Evolutionary conservation across 1,140 invertebrate genomes (phyloP).

Genomic region (Bradynema listronoti): DNA sequence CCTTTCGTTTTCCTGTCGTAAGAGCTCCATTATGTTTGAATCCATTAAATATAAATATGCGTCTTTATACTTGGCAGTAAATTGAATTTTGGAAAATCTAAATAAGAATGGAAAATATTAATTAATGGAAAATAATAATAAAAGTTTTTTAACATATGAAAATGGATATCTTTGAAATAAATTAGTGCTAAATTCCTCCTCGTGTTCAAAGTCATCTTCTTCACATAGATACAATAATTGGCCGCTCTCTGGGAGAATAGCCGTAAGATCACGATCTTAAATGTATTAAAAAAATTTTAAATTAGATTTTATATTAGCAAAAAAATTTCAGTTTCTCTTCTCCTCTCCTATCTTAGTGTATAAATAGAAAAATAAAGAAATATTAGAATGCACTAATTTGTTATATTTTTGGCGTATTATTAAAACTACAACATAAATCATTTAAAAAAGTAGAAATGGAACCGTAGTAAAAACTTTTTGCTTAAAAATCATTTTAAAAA

Average conservation of each 20-base stretch:
- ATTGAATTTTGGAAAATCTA: conserved; percentile 28
- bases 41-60: conserved; percentile 41
- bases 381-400: too few species aligned
- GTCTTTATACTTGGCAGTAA: conserved; percentile 37
- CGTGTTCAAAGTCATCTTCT: conserved; percentile 41
- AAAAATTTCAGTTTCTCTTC: too few species aligned
- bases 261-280: conserved; percentile 39
- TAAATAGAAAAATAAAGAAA: too few species aligned
- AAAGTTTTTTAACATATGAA: conserved; percentile 16
- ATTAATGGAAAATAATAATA: conserved; percentile 7
- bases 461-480: background rate
- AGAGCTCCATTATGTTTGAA: conserved; percentile 15
- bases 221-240: conserved; percentile 35
- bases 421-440: too few species aligned
- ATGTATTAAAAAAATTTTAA: too few species aligned
- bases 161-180: conserved; percentile 19
- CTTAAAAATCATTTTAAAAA: background rate
- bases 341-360: too few species aligned
- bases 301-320: too few species aligned
- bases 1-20: conserved; percentile 27
- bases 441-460: too few species aligned
- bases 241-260: conserved; percentile 17
- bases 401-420: too few species aligned
- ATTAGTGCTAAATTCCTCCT: conserved; percentile 12
- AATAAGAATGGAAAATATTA: background rate